A percentile compares a stretch with the other conserved stretches of the same genome.
phyloP scores from a whole-genome alignment of 35 echinoderm and acorn worm genomes.

The Nesometra sesokonis region DNA sequence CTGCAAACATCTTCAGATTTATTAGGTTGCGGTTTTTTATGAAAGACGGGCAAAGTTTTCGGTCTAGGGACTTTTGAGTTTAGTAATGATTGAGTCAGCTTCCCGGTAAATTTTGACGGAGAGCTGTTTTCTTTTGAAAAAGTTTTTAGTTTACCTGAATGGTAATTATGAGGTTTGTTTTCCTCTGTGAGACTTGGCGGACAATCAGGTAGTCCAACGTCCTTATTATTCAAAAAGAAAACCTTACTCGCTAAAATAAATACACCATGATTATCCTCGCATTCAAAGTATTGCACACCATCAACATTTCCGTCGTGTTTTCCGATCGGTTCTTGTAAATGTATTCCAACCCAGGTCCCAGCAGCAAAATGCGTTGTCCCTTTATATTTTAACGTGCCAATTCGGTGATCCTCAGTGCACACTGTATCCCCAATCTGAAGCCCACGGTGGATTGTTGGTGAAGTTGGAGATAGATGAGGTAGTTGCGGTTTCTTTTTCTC shows the following conservation, averaged over 20 bases:
- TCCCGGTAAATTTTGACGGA: not conserved
- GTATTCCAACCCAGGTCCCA: slow-evolving; percentile 74
- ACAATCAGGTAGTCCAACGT: not conserved
- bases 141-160: not conserved
- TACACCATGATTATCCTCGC: slow-evolving; percentile 52
- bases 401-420: slow-evolving; percentile 47
- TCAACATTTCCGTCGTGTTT: slow-evolving; percentile 88
- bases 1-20: slow-evolving; percentile 8
- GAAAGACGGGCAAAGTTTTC: slow-evolving; percentile 48
- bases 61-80: slow-evolving; percentile 44
- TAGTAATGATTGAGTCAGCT: not conserved
- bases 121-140: not conserved
- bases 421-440: slow-evolving; percentile 75
- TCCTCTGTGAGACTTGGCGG: not conserved
- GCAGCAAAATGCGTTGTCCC: slow-evolving; percentile 89
- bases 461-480: slow-evolving; percentile 32
- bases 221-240: slow-evolving; percentile 15
- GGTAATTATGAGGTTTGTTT: not conserved
- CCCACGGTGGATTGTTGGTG: slow-evolving; percentile 26
- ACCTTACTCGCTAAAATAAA: slow-evolving; percentile 84
- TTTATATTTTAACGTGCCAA: slow-evolving; percentile 77
- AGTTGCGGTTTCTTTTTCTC: slow-evolving; percentile 24
- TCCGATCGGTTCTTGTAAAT: slow-evolving; percentile 55
- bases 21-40: slow-evolving; percentile 5
- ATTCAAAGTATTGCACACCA: slow-evolving; percentile 95